phyloP scores from a whole-genome alignment of 1,140 invertebrate species.

The Venustaconcha ellipsiformis region DNA sequence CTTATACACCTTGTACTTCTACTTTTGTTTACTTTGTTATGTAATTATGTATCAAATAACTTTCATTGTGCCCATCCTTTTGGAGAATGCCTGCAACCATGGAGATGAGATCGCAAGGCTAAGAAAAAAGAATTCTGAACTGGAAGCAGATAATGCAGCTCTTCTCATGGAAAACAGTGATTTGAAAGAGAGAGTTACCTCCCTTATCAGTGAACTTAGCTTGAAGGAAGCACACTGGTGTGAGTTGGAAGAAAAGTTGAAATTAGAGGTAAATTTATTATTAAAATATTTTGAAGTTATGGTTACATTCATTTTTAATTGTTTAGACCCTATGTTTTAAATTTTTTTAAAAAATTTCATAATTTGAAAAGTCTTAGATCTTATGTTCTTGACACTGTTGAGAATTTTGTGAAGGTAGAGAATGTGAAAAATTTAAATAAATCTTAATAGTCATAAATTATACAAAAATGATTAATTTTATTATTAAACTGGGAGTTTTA shows the following conservation, averaged over 20 bases:
- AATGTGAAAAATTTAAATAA: too few relatives aligned
- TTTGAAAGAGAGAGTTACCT: slow-evolving; percentile 35
- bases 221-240: slow-evolving; percentile 59
- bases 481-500: too few relatives aligned
- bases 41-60: too few relatives aligned
- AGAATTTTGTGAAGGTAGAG: too few relatives aligned
- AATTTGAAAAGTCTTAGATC: too few relatives aligned
- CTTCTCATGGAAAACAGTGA: slow-evolving; percentile 46
- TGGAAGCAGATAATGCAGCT: slow-evolving; percentile 47
- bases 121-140: slow-evolving; percentile 28
- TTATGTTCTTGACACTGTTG: too few relatives aligned
- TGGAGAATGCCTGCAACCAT: slow-evolving; percentile 34
- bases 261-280: slow-evolving; percentile 38
- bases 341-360: too few relatives aligned
- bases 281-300: neutral
- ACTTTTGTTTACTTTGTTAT: too few relatives aligned
- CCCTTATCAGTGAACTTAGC: slow-evolving; percentile 49
- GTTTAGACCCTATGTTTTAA: too few relatives aligned
- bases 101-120: slow-evolving; percentile 40
- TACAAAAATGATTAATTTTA: too few relatives aligned
- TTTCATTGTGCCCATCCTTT: neutral
- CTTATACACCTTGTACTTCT: too few relatives aligned
- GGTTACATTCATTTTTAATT: neutral
- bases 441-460: too few relatives aligned
- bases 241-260: slow-evolving; percentile 55